A percentile compares a stretch with the other conserved stretches of the same genome.
Evolutionary conservation across 1,140 invertebrate genomes (phyloP).

Genomic region (Trachymyrmex cornetzi): DNA sequence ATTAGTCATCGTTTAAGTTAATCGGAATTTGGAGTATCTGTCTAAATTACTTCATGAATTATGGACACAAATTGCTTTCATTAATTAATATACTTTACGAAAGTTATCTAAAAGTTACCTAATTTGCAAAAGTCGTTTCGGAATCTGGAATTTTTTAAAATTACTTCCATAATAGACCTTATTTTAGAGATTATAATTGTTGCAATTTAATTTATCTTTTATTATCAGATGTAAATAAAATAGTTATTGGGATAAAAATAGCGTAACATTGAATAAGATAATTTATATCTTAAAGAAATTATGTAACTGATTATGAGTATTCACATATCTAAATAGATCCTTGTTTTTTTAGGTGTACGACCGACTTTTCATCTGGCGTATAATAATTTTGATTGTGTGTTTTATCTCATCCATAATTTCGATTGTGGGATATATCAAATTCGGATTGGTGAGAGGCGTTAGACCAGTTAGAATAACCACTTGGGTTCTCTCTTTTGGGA

Average conservation of each 20-base stretch:
- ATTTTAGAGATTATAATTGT: constrained; percentile 6
- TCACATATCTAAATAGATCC: neutral
- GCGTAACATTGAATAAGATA: neutral
- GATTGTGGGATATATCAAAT: constrained; percentile 86
- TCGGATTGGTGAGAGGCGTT: constrained; percentile 85
- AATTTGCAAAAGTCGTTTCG: too few species aligned
- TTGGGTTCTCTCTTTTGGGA: constrained; percentile 81
- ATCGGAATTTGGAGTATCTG: neutral
- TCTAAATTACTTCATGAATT: neutral
- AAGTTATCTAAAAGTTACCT: too few species aligned
- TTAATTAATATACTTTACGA: neutral
- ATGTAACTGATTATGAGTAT: neutral
- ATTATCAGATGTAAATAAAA: neutral
- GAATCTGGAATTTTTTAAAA: neutral
- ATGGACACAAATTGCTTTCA: neutral
- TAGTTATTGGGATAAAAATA: neutral
- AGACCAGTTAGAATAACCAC: constrained; percentile 83
- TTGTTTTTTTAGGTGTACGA: constrained; percentile 88
- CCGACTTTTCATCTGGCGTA: constrained; percentile 87
- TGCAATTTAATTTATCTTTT: neutral
- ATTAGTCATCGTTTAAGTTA: constrained; percentile 5
- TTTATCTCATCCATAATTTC: constrained; percentile 85
- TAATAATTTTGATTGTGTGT: constrained; percentile 85
- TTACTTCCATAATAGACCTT: neutral
- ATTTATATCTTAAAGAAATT: neutral